Conservation (phyloP, 2,888 invertebrate species). For the Lycocerus yunnanus region DNA sequence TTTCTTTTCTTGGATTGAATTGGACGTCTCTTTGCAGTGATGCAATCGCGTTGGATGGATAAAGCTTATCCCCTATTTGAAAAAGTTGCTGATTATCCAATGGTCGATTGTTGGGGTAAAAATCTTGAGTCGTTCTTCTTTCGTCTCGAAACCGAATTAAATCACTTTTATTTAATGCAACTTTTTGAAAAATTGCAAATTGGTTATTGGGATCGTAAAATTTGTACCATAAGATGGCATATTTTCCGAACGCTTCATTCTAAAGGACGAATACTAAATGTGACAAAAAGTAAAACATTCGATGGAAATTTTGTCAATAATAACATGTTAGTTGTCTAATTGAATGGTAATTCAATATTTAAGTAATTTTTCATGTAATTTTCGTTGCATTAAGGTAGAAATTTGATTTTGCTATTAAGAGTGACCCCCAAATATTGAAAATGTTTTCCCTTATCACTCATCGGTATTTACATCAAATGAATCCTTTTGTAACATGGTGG, state of each 20-base stretch:
- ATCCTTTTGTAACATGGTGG: not conserved
- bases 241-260: not conserved
- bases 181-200: not conserved
- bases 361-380: not conserved
- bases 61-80: not conserved
- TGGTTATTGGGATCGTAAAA: not conserved
- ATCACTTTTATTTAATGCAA: not conserved
- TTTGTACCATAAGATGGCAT: not conserved
- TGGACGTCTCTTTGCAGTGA: not conserved
- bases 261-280: not conserved
- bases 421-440: not conserved
- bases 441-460: not conserved
- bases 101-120: not conserved
- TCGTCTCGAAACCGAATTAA: not conserved
- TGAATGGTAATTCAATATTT: not conserved
- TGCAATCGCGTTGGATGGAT: not conserved
- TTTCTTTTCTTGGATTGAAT: not conserved
- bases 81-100: not conserved
- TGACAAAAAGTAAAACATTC: not conserved
- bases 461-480: not conserved
- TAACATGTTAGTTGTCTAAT: not conserved
- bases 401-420: not conserved
- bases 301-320: not conserved
- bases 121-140: not conserved
- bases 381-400: not conserved